Conservation (phyloP, 2,888 invertebrate species). For the Periphyllus acericola region DNA sequence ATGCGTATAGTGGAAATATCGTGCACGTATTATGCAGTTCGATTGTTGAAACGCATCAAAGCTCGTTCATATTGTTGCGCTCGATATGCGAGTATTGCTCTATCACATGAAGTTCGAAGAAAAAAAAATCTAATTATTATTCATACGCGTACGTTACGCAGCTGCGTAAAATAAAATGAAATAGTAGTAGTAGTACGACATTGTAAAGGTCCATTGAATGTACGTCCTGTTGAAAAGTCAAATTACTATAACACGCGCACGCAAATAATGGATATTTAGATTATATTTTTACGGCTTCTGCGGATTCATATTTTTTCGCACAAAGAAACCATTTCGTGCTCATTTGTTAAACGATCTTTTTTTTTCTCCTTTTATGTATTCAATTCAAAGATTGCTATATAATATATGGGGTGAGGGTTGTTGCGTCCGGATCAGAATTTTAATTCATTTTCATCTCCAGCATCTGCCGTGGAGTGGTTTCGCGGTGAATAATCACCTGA, state of each 20-base stretch:
- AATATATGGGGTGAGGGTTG: constrained; percentile 4
- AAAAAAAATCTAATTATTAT: no score
- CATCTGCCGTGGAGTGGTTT: background rate
- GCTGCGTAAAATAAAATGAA: no score
- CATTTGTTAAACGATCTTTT: background rate
- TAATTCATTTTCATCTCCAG: constrained; percentile 11
- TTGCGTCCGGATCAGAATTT: constrained; percentile 9
- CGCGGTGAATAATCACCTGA: constrained; percentile 15
- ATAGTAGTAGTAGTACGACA: no score
- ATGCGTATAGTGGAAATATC: no score
- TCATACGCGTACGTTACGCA: no score
- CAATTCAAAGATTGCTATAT: constrained; percentile 11
- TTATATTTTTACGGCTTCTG: constrained; percentile 25
- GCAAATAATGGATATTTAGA: constrained; percentile 19
- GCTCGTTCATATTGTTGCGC: no score
- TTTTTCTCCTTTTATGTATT: background rate
- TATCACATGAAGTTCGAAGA: no score
- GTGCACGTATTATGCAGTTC: no score
- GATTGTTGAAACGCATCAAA: no score
- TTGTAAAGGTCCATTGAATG: background rate
- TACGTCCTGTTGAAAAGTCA: background rate
- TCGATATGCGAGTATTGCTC: no score
- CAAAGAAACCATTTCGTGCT: constrained; percentile 13
- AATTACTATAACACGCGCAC: background rate
- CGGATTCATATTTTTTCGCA: constrained; percentile 14